Conservation (phyloP, 2,113 vertebrate species). For the Vireo altiloquus region DNA sequence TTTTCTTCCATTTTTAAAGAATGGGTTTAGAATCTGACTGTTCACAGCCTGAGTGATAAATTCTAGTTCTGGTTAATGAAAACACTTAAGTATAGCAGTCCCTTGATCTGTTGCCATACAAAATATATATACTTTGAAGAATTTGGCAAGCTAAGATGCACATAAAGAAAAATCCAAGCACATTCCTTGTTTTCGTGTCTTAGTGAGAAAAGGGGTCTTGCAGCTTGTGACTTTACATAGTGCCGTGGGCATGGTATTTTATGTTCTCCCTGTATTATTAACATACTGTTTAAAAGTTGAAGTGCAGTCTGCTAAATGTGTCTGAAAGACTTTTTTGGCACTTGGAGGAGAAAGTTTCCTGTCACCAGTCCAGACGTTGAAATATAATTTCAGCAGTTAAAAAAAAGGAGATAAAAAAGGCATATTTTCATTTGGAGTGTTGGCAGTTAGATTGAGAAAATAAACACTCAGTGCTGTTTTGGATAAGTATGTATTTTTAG, state of each 20-base stretch:
- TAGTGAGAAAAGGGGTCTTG: neutral
- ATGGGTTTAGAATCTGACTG: neutral
- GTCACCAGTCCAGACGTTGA: neutral
- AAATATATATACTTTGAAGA: neutral
- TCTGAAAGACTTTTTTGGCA: neutral
- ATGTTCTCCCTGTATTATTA: neutral
- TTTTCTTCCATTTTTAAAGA: neutral
- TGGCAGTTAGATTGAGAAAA: neutral
- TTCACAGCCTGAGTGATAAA: neutral
- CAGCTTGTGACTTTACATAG: neutral
- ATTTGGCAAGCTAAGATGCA: neutral
- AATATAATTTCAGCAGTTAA: neutral
- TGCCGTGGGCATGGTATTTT: neutral
- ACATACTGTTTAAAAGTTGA: neutral
- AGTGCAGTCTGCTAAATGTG: neutral
- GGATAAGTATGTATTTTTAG: neutral
- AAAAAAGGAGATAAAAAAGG: neutral
- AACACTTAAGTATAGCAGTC: neutral
- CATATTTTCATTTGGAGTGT: neutral
- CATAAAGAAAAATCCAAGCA: neutral
- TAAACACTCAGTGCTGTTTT: neutral
- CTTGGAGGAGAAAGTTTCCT: neutral
- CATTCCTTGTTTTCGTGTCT: neutral
- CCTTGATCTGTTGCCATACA: neutral
- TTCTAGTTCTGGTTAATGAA: neutral